Evolutionary conservation across 2,888 invertebrate genomes (phyloP), one percentile per base, ranked within the genome.

Genomic region (Osmoderma eremita): DNA sequence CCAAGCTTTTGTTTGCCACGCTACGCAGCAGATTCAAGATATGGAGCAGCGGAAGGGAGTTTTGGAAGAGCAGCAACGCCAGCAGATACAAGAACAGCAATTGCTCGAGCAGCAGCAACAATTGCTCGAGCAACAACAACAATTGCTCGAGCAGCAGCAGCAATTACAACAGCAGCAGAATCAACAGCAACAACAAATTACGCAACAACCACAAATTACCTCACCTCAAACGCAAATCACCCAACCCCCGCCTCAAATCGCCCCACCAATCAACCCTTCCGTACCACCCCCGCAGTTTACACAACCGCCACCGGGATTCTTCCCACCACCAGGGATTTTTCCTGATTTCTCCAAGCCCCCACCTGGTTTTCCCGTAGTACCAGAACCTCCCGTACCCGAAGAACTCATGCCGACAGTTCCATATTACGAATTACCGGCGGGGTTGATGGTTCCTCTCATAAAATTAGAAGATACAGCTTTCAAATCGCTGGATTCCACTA

Each of bases 371-470:
- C 86, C 79, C 70, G 48, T 53, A 8, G 61, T 67, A 1, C 71
- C 70, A 1, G 70, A 71, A 92, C 93, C 17, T 90, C 78, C 82
- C 42, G 81, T 83, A 48, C 79, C 82, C 1, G 81, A 87, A 61
- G 93, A 94, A 70, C 83, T 94, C 71, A 89, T 94, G 84, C 97
- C 97, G 22, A 91, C 93, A 22, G 92, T 94, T 75, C 97, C 98
- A 56, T 99, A 98, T 82, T 98, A 93, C 81, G 98, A 98, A 80
- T 86, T 98, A 71, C 98, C 99, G 1, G 98, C 98, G 64, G 98
- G 98, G 49, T 86, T 99, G 17, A 98, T 99, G 92, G 97, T 97
- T 66, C 96, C 98, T n/a, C 87, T 98, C 12, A 93, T 99, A 68
- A 93, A 92, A 87, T 83, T 95, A 74, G 96, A 96, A 83, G 97